Evolutionary conservation across 1,140 invertebrate species (phyloP).

Genomic region (Neelides sp.): DNA sequence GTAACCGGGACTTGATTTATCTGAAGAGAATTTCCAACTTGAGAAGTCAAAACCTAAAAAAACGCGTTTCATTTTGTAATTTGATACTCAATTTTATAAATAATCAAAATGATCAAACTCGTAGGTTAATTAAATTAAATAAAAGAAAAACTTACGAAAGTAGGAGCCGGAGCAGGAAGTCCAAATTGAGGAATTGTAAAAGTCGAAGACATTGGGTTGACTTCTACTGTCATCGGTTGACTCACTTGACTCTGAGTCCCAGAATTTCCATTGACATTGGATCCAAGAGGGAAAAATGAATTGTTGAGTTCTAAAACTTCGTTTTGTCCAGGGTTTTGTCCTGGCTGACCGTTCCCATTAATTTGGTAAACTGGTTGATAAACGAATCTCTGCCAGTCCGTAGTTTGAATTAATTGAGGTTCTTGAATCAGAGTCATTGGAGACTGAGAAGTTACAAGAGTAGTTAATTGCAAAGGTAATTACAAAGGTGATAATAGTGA

Average conservation of each 20-base stretch:
- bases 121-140: constrained; percentile 31
- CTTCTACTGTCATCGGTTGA: constrained; percentile 36
- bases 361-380: constrained; percentile 62
- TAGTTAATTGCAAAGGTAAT: too few relatives aligned
- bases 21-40: too few relatives aligned
- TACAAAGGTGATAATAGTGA: too few relatives aligned
- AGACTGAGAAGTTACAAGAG: too few relatives aligned
- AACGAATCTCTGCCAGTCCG: constrained; percentile 80
- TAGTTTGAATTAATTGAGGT: constrained; percentile 72
- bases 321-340: constrained; percentile 13
- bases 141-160: constrained; percentile 50
- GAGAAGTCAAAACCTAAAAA: too few relatives aligned
- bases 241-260: too few relatives aligned
- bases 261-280: constrained; percentile 46
- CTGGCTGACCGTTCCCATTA: constrained; percentile 37
- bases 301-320: constrained; percentile 2
- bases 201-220: constrained; percentile 30
- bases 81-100: background rate
- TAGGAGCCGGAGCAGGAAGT: constrained; percentile 50
- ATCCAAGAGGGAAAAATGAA: constrained; percentile 2
- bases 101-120: background rate
- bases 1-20: constrained; percentile 50
- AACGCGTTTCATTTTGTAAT: too few relatives aligned
- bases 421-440: too few relatives aligned
- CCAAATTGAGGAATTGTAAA: constrained; percentile 34